Base-by-base conservation (phyloP, 1,140 invertebrate species). In the Nautilus pompilius region DNA sequence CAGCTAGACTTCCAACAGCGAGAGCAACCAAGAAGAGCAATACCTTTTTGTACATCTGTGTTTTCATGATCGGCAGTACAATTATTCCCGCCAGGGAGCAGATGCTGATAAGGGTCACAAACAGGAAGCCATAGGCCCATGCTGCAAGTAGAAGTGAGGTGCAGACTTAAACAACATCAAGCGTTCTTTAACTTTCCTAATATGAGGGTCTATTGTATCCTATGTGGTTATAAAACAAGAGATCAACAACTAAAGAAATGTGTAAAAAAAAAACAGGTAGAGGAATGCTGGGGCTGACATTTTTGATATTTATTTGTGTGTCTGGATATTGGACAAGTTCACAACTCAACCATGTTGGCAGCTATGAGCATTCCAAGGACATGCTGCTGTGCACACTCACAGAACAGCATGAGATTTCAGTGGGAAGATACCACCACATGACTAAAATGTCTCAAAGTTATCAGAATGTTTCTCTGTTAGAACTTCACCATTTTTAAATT, bases 1-100 rank as follows among this genome's bases (percentile, higher is more conserved):
- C 87, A 24, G 85, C 84, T 24, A 90, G 77, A 49, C 87, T 88
- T 0, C 89, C 89, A 24, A 89, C 87, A n/a, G 88, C 89, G 15
- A 90, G 75, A 17, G 88, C 88, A 55, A 90, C 85, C 68, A 89
- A 84, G 33, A 86, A 80, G 30, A 85, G 85, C 65, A 90, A 82
- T 1, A 89, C 68, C 46, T 82, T 70, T 60, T 85, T 83, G 74
- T 88, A 90, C 24, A 83, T 79, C 3, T 74, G 74, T 62, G 85
- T 85, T 26, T 84, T 86, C 69, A 89, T 84, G 34, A 88, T 77
- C 4, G 88, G 87, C 73, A 89, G 82, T 15, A 90, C 81, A 22
- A 86, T 69, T 36, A 87, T 86, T 13, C 89, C 89, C 34, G 85
- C 79, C 6, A 89, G 69, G 0, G 88, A 87, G 59, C 85, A 88